phyloP scores from a whole-genome alignment of 2,888 invertebrate genomes.

The Nomada ruficornis region DNA sequence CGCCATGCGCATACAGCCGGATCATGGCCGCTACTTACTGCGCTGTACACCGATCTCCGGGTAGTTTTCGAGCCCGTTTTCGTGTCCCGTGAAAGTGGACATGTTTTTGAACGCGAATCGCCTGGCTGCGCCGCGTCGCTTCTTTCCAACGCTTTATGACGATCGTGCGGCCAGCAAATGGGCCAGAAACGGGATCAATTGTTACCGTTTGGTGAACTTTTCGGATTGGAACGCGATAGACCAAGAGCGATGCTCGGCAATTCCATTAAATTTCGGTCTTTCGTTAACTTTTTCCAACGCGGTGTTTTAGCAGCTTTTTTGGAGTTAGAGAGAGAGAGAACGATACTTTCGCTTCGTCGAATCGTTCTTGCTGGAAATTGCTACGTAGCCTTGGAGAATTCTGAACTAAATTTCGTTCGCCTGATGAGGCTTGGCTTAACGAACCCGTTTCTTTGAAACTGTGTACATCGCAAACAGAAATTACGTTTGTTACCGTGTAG shows the following conservation, averaged over 20 bases:
- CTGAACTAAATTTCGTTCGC: constrained; percentile 1
- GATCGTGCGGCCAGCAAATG: constrained; percentile 61
- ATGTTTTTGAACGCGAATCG: constrained; percentile 61
- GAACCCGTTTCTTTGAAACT: background rate
- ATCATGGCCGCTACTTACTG: constrained; percentile 80
- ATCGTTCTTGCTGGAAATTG: background rate
- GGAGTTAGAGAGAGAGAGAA: too few relatives aligned
- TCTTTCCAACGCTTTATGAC: constrained; percentile 52
- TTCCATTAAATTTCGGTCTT: background rate
- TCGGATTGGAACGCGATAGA: constrained; percentile 40
- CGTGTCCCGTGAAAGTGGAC: constrained; percentile 69
- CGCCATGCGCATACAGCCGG: constrained; percentile 70
- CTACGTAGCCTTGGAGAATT: background rate
- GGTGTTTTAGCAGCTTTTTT: too few relatives aligned
- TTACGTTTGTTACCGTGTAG: background rate
- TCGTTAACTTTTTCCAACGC: too few relatives aligned
- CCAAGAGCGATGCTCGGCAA: background rate
- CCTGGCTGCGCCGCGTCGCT: background rate
- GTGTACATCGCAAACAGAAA: constrained; percentile 5
- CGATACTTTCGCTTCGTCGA: background rate
- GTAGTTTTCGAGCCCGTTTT: constrained; percentile 63
- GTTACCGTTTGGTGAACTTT: constrained; percentile 42
- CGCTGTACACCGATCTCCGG: constrained; percentile 63
- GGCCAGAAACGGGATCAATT: constrained; percentile 63
- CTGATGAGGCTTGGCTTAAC: background rate